A percentile compares a stretch with the other conserved stretches of the same genome.
Evolutionary conservation across 1,140 invertebrate genomes (phyloP).

Genomic region (Saccostrea echinata): DNA sequence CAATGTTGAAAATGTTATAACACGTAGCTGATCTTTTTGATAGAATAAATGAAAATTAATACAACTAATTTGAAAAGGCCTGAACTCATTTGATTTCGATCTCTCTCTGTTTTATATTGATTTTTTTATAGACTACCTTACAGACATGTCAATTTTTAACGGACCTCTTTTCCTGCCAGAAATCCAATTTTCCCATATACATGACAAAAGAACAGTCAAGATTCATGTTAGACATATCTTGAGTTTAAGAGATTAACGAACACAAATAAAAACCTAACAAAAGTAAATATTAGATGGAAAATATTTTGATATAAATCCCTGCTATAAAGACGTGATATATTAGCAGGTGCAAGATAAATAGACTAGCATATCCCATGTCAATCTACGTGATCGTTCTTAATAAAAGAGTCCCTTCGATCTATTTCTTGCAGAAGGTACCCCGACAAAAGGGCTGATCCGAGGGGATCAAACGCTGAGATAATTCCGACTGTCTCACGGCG

Average conservation of each 20-base stretch:
- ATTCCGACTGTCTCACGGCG: slow-evolving; percentile 38
- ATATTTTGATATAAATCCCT: slow-evolving; percentile 46
- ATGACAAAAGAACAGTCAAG: slow-evolving; percentile 14
- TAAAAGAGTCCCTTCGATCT: slow-evolving; percentile 47
- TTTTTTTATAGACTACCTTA: background rate
- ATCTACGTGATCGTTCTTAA: slow-evolving; percentile 35
- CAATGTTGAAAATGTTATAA: too few species aligned
- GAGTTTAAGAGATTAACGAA: slow-evolving; percentile 38
- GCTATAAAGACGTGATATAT: slow-evolving; percentile 40
- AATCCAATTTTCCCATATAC: slow-evolving; percentile 32
- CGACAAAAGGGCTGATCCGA: slow-evolving; percentile 37
- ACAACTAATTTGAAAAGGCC: too few species aligned
- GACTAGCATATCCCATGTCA: slow-evolving; percentile 37
- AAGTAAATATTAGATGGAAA: slow-evolving; percentile 43
- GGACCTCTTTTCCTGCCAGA: background rate
- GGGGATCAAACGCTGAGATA: slow-evolving; percentile 46
- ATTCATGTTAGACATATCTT: slow-evolving; percentile 29
- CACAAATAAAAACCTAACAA: slow-evolving; percentile 36
- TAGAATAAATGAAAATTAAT: too few species aligned
- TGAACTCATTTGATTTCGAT: too few species aligned
- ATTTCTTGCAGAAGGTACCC: slow-evolving; percentile 7
- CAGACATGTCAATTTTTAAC: background rate
- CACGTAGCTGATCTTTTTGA: too few species aligned
- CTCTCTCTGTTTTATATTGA: too few species aligned
- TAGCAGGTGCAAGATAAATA: slow-evolving; percentile 49